phyloP scores from a whole-genome alignment of 2,113 vertebrate species.

The Nothocercus julius region DNA sequence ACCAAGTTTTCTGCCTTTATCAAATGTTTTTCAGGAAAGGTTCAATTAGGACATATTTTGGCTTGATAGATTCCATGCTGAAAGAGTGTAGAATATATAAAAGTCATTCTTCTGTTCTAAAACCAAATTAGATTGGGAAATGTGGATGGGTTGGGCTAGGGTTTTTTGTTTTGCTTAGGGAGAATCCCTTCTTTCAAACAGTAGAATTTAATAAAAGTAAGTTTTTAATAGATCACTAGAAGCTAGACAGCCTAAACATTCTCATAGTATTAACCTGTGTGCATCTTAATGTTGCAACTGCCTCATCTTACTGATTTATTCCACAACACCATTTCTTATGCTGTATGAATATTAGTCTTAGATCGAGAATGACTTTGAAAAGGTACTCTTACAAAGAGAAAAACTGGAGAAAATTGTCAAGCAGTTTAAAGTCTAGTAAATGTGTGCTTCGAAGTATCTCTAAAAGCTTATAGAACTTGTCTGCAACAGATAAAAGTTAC shows the following conservation, averaged over 20 bases:
- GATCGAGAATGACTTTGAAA: background rate
- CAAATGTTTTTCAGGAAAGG: constrained; percentile 24
- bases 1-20: background rate
- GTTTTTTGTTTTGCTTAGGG: background rate
- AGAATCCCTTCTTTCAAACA: background rate
- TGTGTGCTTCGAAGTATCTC: background rate
- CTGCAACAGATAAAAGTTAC: no score
- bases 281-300: background rate
- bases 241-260: background rate
- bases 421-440: background rate
- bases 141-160: background rate
- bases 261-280: background rate
- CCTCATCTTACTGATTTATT: background rate
- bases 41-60: background rate
- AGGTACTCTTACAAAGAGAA: background rate
- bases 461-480: background rate
- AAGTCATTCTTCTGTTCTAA: constrained; percentile 3
- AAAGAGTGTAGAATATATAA: constrained; percentile 18
- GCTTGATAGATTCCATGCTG: constrained; percentile 35
- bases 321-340: background rate
- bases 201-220: background rate
- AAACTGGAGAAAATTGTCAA: background rate
- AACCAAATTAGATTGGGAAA: background rate
- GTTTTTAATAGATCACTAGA: background rate
- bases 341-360: background rate